Conservation (phyloP, 2,113 vertebrate genomes). For the Poeciliopsis prolifica region DNA sequence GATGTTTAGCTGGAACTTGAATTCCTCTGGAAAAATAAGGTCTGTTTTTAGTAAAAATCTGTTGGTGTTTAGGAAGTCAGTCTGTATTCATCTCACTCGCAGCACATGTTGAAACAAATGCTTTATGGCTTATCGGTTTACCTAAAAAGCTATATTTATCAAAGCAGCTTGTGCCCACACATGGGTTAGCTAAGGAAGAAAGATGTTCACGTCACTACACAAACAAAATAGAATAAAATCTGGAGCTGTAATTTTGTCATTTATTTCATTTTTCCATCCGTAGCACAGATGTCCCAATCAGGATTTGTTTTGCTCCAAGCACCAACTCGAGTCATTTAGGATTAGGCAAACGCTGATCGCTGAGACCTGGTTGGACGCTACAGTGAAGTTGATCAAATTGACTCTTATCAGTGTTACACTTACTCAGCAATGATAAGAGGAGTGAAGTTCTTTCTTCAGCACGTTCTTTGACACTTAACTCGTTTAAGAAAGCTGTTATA, state of each 20-base stretch:
- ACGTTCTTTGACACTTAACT: neutral
- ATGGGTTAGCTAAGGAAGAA: neutral
- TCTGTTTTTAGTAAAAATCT: neutral
- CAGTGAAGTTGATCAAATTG: too few species aligned
- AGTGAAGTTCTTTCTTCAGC: neutral
- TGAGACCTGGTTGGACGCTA: too few species aligned
- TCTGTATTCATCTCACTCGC: constrained; percentile 13
- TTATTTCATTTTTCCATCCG: neutral
- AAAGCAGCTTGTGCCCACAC: constrained; percentile 6
- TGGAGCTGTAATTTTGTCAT: neutral
- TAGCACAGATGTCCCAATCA: too few species aligned
- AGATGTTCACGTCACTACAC: neutral
- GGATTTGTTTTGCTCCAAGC: too few species aligned
- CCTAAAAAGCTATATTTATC: constrained; percentile 25
- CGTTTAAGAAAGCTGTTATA: neutral
- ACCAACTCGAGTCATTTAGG: too few species aligned
- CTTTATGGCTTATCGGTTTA: neutral
- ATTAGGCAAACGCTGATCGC: too few species aligned
- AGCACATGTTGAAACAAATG: constrained; percentile 3
- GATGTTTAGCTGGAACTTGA: constrained; percentile 22
- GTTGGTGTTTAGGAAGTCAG: neutral
- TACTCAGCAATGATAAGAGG: neutral
- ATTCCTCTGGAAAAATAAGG: neutral
- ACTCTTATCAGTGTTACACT: neutral
- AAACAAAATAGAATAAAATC: neutral